Evolutionary conservation across 2,113 vertebrate genomes (phyloP).

Genomic region (Labeo rohita): DNA sequence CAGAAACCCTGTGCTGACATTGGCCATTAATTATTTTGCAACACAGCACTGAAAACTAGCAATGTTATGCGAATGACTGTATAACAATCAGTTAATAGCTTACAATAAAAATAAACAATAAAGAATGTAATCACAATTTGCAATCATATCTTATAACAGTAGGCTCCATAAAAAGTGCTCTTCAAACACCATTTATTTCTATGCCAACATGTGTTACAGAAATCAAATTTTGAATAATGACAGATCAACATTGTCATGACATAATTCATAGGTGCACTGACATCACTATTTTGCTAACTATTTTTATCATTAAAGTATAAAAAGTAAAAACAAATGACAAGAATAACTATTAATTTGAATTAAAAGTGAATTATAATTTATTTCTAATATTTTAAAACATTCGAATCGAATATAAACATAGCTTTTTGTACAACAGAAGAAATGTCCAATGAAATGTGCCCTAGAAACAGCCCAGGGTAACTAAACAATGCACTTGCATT

Average conservation of each 20-base stretch:
- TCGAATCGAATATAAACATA: too few relatives aligned
- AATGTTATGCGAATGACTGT: not conserved
- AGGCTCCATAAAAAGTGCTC: not conserved
- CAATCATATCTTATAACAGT: not conserved
- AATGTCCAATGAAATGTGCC: not conserved
- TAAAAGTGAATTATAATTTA: too few relatives aligned
- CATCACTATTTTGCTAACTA: not conserved
- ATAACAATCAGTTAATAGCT: not conserved
- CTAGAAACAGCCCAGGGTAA: not conserved
- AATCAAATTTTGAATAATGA: not conserved
- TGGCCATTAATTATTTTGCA: conserved; percentile 16
- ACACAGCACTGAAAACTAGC: not conserved
- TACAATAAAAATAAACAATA: not conserved
- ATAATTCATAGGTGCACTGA: not conserved
- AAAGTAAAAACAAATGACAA: too few relatives aligned
- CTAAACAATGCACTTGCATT: not conserved
- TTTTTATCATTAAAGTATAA: too few relatives aligned
- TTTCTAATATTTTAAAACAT: too few relatives aligned
- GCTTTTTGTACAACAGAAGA: too few relatives aligned
- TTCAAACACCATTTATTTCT: not conserved
- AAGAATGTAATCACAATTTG: not conserved
- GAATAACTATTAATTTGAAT: too few relatives aligned
- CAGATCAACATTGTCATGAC: not conserved
- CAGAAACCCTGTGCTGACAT: conserved; percentile 33
- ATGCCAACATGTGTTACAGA: not conserved